A percentile compares a stretch with the other conserved stretches of the same genome.
phyloP scores from a whole-genome alignment of 2,888 invertebrate species.

The Neoitamus cyanurus region DNA sequence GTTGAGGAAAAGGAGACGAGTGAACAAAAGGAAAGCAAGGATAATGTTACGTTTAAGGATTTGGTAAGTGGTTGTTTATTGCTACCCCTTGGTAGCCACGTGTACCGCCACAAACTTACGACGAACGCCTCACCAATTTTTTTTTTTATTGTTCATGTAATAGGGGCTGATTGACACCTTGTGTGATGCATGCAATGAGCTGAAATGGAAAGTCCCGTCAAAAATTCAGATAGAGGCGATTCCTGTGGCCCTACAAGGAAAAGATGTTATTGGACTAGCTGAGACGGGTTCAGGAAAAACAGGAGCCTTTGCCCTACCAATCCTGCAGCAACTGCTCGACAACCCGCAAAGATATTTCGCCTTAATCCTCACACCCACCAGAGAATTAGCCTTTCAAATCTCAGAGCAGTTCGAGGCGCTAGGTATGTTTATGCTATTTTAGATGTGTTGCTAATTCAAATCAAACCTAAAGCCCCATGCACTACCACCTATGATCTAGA shows the following conservation, averaged over 20 bases:
- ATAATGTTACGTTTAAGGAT: constrained; percentile 70
- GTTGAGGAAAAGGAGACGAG: constrained; percentile 22
- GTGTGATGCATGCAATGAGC: constrained; percentile 88
- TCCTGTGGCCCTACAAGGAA: constrained; percentile 89
- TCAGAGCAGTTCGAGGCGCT: constrained; percentile 98
- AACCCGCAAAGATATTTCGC: constrained; percentile 95
- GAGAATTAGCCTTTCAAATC: constrained; percentile 98
- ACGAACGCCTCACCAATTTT: constrained; percentile 41
- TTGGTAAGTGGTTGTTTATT: too few relatives aligned
- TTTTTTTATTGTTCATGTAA: constrained; percentile 53
- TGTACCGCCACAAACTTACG: neutral
- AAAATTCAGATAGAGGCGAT: constrained; percentile 96
- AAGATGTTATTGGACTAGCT: constrained; percentile 73
- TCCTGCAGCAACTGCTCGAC: constrained; percentile 89
- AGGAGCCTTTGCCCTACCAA: constrained; percentile 96
- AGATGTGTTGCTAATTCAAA: neutral
- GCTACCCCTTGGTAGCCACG: neutral
- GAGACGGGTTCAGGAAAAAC: constrained; percentile 92
- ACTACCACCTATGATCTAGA: neutral
- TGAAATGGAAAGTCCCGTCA: constrained; percentile 95
- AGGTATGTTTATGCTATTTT: constrained; percentile 69
- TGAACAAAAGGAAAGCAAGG: constrained; percentile 55
- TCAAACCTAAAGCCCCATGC: neutral
- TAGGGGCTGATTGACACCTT: constrained; percentile 92
- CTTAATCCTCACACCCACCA: constrained; percentile 92